phyloP scores from a whole-genome alignment of 2,888 invertebrate genomes.

The Aporophyla nigra region DNA sequence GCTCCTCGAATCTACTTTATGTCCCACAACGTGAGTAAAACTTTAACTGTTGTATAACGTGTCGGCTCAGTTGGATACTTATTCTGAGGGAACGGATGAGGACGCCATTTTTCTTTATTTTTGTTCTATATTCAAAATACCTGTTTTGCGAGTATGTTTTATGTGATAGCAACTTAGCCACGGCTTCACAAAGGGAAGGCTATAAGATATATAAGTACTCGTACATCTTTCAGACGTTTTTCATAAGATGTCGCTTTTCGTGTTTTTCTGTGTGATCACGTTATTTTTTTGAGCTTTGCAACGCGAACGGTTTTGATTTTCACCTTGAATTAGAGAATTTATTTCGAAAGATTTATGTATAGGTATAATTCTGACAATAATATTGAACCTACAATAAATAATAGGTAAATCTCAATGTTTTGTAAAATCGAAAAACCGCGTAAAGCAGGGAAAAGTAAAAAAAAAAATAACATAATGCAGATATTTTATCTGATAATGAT shows the following conservation, averaged over 20 bases:
- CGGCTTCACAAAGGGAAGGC: not conserved
- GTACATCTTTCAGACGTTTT: not conserved
- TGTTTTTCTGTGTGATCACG: not conserved
- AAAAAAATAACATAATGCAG: not conserved
- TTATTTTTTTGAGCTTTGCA: not conserved
- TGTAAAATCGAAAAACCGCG: not conserved
- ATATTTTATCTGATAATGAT: conserved; percentile 12
- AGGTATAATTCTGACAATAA: too few species aligned
- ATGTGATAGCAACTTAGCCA: not conserved
- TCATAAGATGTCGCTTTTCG: not conserved
- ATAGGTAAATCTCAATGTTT: not conserved
- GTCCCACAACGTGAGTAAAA: conserved; percentile 38
- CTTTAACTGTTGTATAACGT: conserved; percentile 38
- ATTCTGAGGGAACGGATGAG: conserved; percentile 8
- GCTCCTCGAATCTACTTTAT: conserved; percentile 34
- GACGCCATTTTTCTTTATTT: conserved; percentile 37
- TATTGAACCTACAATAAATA: not conserved
- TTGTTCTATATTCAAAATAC: conserved; percentile 45
- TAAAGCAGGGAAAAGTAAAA: not conserved
- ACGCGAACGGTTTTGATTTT: not conserved
- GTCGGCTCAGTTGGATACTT: conserved; percentile 3
- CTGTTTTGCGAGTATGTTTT: conserved; percentile 7
- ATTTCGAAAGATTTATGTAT: not conserved
- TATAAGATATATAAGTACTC: not conserved
- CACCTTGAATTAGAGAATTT: not conserved